Evolutionary conservation across 2,888 invertebrate genomes (phyloP), one percentile per base, ranked within the genome.

Genomic region (Encarsia formosa): DNA sequence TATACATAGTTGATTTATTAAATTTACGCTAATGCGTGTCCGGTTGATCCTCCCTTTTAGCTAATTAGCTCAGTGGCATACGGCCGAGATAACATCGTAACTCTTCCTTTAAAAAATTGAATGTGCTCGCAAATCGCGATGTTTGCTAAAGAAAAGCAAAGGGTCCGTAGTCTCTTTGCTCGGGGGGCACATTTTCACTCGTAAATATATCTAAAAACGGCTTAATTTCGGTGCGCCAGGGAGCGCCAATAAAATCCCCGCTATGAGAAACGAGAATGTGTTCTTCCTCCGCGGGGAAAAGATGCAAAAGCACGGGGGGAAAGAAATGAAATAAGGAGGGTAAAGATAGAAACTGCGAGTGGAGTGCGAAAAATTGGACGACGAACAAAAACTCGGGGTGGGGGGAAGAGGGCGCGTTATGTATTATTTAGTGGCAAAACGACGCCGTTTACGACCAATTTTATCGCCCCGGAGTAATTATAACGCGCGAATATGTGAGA

Each of bases 171-270:
- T 54, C 59, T 63, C 66, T 68, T 68, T 67, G 66, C 67, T 65
- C 51, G 44, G 23, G 38, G 22, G 45, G 40, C 49, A 26, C 32
- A 24, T 52, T 70, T 69, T 63, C 71, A 68, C 72, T 70, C 73
- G 70, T 74, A 73, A 74, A 74, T 73, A 73, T n/a, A n/a, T 73
- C 68, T 71, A 68, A 70, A 69, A 73, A 74, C 72, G 69, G 71
- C 73, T 74, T 71, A 73, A 74, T 74, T 73, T 69, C 67, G 71
- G 65, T 62, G 39, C 26, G 26, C 26, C 11, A 26, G 26, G 6
- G 26, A 18, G 62, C 63, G 61, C 63, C 63, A 71, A 70, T 70
- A 69, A 70, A 71, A 70, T 70, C 68, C 65, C 66, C 24, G 16
- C 38, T 29, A 37, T 20, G 37, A 37, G 11, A 20, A 37, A 11